A percentile compares a stretch with the other conserved stretches of the same genome.
phyloP scores from a whole-genome alignment of 2,888 invertebrate species.

The Agriopis marginaria region DNA sequence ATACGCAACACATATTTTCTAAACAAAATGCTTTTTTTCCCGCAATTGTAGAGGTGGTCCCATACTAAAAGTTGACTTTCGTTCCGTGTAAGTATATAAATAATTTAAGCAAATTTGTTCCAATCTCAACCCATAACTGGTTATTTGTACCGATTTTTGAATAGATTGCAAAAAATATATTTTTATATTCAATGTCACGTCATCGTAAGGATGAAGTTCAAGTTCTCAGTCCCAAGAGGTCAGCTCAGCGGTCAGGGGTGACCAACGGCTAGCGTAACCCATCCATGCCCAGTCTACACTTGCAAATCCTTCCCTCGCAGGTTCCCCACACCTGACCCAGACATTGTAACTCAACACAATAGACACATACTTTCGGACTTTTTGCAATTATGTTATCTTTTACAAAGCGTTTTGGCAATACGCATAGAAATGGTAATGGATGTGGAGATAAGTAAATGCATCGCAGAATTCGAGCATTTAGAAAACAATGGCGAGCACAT shows the following conservation, averaged over 20 bases:
- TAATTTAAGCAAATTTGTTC: no score
- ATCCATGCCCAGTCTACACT: conserved; percentile 41
- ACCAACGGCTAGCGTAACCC: conserved; percentile 74
- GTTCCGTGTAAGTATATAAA: no score
- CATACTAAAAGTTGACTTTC: no score
- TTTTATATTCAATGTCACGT: conserved; percentile 60
- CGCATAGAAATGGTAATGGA: conserved; percentile 45
- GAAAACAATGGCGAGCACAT: conserved; percentile 32
- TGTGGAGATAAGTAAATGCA: conserved; percentile 49
- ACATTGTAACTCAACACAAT: conserved; percentile 52
- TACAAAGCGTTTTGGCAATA: conserved; percentile 44
- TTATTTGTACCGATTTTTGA: neutral
- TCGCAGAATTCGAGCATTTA: conserved; percentile 34
- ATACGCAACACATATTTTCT: no score
- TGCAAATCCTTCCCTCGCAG: conserved; percentile 50
- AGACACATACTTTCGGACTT: conserved; percentile 37
- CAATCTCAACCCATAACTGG: no score
- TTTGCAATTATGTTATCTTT: conserved; percentile 46
- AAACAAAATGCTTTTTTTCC: no score
- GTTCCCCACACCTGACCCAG: conserved; percentile 60
- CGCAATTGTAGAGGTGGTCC: no score
- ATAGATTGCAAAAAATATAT: conserved; percentile 21
- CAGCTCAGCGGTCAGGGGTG: conserved; percentile 81
- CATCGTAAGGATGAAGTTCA: conserved; percentile 66
- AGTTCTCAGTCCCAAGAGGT: conserved; percentile 80